Evolutionary conservation across 2,113 vertebrate genomes (phyloP), one percentile per base, ranked within the genome.

Genomic region (Python bivittatus): DNA sequence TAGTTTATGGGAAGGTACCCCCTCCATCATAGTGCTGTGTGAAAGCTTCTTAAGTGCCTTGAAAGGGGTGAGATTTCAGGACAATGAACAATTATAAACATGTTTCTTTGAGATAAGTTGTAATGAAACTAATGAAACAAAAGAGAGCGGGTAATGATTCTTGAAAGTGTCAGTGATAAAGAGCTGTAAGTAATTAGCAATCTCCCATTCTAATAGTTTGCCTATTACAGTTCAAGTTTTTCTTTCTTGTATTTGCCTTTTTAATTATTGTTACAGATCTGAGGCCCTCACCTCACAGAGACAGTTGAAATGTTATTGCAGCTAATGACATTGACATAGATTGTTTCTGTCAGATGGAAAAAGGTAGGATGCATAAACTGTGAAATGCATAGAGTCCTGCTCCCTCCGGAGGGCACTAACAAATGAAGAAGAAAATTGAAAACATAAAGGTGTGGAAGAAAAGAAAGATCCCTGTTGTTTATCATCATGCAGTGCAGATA

Each of bases 241-340:
- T 54, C 61, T 92, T 86, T 1, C 56, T 93, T 92, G 9, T 93
- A 57, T 84, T 92, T 93, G 57, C 68, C 48, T 85, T 91, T 91
- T 89, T 83, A 88, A 94, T 93, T 94, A 85, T 93, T 84, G 91
- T 84, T 9, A 56, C 44, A 84, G 68, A 94, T 90, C 92, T 91
- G 85, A 94, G 85, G 38, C 48, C 53, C 72, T 93, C 87, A 68
- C 68, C 87, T 94, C 84, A 94, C 86, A 90, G 72, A 94, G 84
- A 91, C 86, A 85, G 84, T 90, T 93, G 91, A 92, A 93, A 84
- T 94, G 84, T 93, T 95, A 86, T 91, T 91, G 38, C 38, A 91
- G 57, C 91, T 91, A 92, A 90, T 86, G 90, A 91, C 48, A 86
- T 52, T 90, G 84, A 90, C 53, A 88, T 57, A 84, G 84, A 58